Base-by-base conservation (phyloP, 2,888 invertebrate genomes). In the Pelosia muscerda region DNA sequence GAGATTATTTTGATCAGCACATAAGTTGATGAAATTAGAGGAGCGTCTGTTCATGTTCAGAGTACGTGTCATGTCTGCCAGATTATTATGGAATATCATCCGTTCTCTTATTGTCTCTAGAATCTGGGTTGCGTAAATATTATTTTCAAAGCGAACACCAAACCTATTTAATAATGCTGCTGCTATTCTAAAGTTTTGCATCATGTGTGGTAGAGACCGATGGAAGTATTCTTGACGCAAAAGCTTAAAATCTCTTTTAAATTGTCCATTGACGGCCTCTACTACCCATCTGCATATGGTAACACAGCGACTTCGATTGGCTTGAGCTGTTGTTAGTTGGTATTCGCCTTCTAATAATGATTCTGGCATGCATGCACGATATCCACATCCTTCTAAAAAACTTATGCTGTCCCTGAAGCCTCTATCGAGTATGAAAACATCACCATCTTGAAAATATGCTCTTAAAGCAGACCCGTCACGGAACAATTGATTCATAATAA, bases 131-230 rank as follows among this genome's bases (percentile, higher is more conserved):
- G 28, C 28, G 6, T 28, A 4, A 28, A 28, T 28, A 28, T 28
- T 28, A 6, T 28, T 28, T 28, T 28, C 4, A n/a, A n/a, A n/a
- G n/a, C n/a, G n/a, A n/a, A n/a, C n/a, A n/a, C n/a, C n/a, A n/a
- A n/a, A n/a, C n/a, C 28, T 34, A 34, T 11, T 26, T 58, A 31
- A 58, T 25, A 23, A 25, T 28, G 63, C 65, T 38, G 73, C 71
- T 9, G 70, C 69, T 61, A 76, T 71, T 60, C 63, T 31, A 58
- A 74, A 71, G 31, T 67, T 69, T 49, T 73, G 53, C 75, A 73
- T 72, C 68, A 74, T 73, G 57, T 73, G 62, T 65, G 72, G 69
- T 28, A 72, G 61, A 68, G 69, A 62, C 58, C 57, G 22, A 67
- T 72, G 62, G 59, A 66, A 69, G 71, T 71, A 75, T 58, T 73